Percentiles rank a stretch among this genome's conserved stretches.
Evolutionary conservation across 2,888 invertebrate species (phyloP).

Genomic region (Scaptomyza caliginosa): DNA sequence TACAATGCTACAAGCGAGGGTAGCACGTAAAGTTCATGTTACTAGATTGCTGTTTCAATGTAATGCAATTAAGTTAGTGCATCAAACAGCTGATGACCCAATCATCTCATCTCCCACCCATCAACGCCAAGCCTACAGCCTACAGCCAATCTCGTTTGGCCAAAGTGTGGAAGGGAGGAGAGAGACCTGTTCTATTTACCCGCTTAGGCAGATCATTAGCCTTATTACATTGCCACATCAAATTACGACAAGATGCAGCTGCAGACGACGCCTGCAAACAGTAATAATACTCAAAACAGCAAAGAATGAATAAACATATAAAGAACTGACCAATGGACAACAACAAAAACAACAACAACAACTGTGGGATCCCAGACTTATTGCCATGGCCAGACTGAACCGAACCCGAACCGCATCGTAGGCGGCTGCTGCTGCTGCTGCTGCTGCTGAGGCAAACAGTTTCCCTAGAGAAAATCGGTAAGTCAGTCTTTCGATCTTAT

Average conservation of each 20-base stretch:
- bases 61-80: constrained; percentile 7
- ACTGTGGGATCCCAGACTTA: constrained; percentile 61
- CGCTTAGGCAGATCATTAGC: constrained; percentile 68
- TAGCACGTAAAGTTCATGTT: not conserved
- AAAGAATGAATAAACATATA: constrained; percentile 7
- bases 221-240: constrained; percentile 68
- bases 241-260: constrained; percentile 62
- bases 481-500: constrained; percentile 12
- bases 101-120: not conserved
- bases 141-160: not conserved
- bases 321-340: constrained; percentile 32
- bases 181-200: constrained; percentile 49
- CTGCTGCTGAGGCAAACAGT: constrained; percentile 59
- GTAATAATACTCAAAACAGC: constrained; percentile 10
- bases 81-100: constrained; percentile 7
- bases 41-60: no score
- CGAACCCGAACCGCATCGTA: constrained; percentile 32
- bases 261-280: constrained; percentile 45
- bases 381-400: constrained; percentile 18
- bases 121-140: not conserved
- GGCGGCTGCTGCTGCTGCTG: constrained; percentile 36
- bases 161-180: not conserved
- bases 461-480: constrained; percentile 63
- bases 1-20: constrained; percentile 18
- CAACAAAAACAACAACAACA: constrained; percentile 27